Evolutionary conservation across 2,888 invertebrate species (phyloP).

Genomic region (Drosophila bunnanda): DNA sequence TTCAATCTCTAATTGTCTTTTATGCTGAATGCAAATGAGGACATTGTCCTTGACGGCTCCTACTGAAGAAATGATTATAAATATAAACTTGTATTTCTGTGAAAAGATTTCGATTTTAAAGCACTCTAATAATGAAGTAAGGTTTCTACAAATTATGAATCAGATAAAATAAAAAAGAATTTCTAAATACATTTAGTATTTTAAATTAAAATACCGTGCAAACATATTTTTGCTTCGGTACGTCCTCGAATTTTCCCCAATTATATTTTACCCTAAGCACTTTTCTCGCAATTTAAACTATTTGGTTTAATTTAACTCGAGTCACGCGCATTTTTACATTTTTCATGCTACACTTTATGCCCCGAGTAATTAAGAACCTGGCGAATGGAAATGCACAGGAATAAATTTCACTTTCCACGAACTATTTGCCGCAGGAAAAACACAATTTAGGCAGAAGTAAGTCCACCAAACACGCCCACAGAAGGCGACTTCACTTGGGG

Average conservation of each 20-base stretch:
- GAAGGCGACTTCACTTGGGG: slow-evolving; percentile 30
- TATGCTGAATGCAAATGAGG: slow-evolving; percentile 27
- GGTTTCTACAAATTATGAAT: background rate
- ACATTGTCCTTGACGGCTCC: slow-evolving; percentile 2
- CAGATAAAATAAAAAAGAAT: background rate
- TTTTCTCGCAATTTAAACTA: background rate
- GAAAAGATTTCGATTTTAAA: background rate
- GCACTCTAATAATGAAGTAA: background rate
- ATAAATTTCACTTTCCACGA: slow-evolving; percentile 31
- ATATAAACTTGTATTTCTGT: slow-evolving; percentile 2
- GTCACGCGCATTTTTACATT: background rate
- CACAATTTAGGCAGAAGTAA: slow-evolving; percentile 27
- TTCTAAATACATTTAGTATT: background rate
- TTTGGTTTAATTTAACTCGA: background rate
- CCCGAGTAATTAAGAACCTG: slow-evolving; percentile 30
- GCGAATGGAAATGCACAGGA: slow-evolving; percentile 9
- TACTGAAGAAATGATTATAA: background rate
- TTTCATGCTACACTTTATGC: background rate
- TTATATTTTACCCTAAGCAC: background rate
- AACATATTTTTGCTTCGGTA: background rate
- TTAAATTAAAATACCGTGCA: background rate
- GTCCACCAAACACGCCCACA: slow-evolving; percentile 5
- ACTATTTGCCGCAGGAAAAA: slow-evolving; percentile 43
- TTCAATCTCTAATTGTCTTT: slow-evolving; percentile 44
- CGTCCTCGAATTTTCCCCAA: background rate